Conservation (phyloP, 2,113 vertebrate genomes). For the Hiodon tergisus region DNA sequence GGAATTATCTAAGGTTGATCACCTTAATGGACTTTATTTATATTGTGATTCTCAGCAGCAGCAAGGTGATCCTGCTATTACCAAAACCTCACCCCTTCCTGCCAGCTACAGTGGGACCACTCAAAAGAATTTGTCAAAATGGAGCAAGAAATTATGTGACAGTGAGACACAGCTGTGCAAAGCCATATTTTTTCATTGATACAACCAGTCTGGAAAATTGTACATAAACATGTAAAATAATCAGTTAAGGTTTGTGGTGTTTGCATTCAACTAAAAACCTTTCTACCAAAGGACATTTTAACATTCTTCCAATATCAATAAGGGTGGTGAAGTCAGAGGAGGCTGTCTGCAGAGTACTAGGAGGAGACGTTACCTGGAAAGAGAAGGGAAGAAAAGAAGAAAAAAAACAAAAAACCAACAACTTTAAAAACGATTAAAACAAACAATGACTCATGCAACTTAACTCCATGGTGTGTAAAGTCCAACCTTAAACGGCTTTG, state of each 20-base stretch:
- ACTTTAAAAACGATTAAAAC: neutral
- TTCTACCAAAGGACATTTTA: constrained; percentile 40
- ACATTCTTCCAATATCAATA: constrained; percentile 35
- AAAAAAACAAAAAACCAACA: neutral
- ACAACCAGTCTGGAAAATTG: constrained; percentile 2
- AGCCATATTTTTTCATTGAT: constrained; percentile 1
- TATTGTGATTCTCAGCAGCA: no score
- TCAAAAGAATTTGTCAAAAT: no score
- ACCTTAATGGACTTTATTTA: no score
- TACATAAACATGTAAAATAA: constrained; percentile 12
- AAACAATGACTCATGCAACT: no score
- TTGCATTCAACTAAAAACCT: constrained; percentile 28
- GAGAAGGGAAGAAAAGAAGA: constrained; percentile 1
- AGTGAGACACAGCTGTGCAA: neutral
- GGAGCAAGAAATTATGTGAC: no score
- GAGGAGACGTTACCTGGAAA: constrained; percentile 21
- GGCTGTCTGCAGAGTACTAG: constrained; percentile 21
- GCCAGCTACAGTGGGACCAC: no score
- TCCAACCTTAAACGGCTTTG: no score
- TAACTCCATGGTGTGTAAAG: no score
- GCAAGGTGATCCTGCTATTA: no score
- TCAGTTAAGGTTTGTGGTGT: constrained; percentile 53
- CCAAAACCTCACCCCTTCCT: no score
- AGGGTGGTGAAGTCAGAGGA: constrained; percentile 28
- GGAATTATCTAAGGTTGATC: constrained; percentile 8